phyloP scores from a whole-genome alignment of 2,888 invertebrate species.

The Hedya salicella region DNA sequence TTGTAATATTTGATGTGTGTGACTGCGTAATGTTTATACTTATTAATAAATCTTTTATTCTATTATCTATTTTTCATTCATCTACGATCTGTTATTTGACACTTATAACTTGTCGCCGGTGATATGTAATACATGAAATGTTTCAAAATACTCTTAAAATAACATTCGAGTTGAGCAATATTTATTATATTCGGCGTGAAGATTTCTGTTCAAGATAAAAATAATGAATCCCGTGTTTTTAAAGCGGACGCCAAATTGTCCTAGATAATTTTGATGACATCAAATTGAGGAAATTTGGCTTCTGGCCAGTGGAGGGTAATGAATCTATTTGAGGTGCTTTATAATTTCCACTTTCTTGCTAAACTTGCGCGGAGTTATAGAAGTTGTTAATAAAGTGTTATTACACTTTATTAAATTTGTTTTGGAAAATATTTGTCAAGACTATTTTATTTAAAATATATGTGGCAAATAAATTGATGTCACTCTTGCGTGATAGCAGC shows the following conservation, averaged over 20 bases:
- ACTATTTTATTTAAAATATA: slow-evolving; percentile 20
- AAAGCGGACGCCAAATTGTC: slow-evolving; percentile 79
- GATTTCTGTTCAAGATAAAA: slow-evolving; percentile 73
- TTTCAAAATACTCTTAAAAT: slow-evolving; percentile 57
- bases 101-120: slow-evolving; percentile 44
- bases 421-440: slow-evolving; percentile 8
- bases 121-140: slow-evolving; percentile 48
- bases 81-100: slow-evolving; percentile 39
- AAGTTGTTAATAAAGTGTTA: slow-evolving; percentile 27
- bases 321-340: slow-evolving; percentile 64
- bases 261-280: slow-evolving; percentile 80
- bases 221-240: slow-evolving; percentile 74
- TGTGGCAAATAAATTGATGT: background rate
- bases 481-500: background rate
- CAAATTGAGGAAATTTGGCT: slow-evolving; percentile 74
- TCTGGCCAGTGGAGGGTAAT: slow-evolving; percentile 68
- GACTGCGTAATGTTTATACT: slow-evolving; percentile 82
- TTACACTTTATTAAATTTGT: too few species aligned
- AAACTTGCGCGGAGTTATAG: slow-evolving; percentile 27
- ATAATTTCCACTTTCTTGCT: slow-evolving; percentile 49
- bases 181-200: slow-evolving; percentile 61
- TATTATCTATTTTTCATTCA: slow-evolving; percentile 57
- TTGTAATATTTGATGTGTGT: slow-evolving; percentile 80
- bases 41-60: slow-evolving; percentile 83
- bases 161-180: slow-evolving; percentile 59